Base-by-base conservation (phyloP, 1,140 invertebrate genomes). In the Nilaparvata lugens region DNA sequence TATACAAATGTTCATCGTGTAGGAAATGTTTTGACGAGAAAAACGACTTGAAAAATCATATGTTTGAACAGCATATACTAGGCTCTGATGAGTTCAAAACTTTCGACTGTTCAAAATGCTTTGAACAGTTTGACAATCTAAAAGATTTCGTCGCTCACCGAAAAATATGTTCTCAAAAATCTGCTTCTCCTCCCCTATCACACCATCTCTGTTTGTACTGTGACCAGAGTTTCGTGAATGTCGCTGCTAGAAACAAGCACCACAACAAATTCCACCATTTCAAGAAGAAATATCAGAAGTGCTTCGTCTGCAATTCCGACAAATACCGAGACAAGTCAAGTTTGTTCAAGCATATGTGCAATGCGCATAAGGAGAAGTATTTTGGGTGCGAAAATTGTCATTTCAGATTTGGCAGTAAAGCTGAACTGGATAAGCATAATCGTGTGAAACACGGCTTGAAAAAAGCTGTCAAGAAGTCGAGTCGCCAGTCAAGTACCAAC, bases 1-100 rank as follows among this genome's bases (percentile, higher is more conserved):
- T 78, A 0, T 79, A 73, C 59, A 64, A 72, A 5, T 79, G 78
- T 64, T 71, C 76, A 54, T 64, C 68, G 4, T 80, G 77, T 66
- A 65, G 64, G 28, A 25, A 68, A 18, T 68, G 72, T 14, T 77
- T 74, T 66, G 67, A 73, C 62, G 57, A 64, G 14, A 66, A 72
- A 42, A 21, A 60, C 13, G 71, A 74, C n/a, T 64, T 79, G 18
- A 70, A 66, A 53, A 16, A 25, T 9, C 73, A 75, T 54, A 57
- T 73, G 6, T 60, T 56, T 1, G 64, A 66, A 31, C 71, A 73
- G 62, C 67, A 35, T 35, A 35, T 64, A 9, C 64, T 64, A 2
- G 42, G 60, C 61, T 63, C 58, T 60, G 51, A 40, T 18, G 9
- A 62, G 58, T 55, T 61, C 40, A 60, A 60, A 38, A 52, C 54